phyloP scores from a whole-genome alignment of 1,140 invertebrate species.

The Ceratina japonica region DNA sequence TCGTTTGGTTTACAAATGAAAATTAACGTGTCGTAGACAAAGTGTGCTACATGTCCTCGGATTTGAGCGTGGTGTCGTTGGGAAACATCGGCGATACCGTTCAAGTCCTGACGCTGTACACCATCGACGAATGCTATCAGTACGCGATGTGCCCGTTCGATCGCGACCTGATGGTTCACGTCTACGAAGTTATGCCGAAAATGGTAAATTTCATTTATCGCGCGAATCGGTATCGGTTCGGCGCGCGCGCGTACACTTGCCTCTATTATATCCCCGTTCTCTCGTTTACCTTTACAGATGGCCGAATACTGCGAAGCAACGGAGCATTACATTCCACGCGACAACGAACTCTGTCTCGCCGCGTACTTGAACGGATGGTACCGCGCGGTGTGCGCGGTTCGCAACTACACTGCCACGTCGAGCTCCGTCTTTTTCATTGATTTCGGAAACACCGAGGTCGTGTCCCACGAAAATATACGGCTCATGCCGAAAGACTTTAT shows the following conservation, averaged over 20 bases:
- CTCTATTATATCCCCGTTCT: too few species aligned
- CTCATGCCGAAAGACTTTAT: constrained; percentile 71
- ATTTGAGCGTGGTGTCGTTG: constrained; percentile 59
- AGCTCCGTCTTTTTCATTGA: constrained; percentile 69
- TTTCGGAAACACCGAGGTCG: constrained; percentile 67
- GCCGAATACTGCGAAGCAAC: constrained; percentile 58
- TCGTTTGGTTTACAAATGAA: too few species aligned
- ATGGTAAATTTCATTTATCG: constrained; percentile 49
- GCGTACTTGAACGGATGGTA: constrained; percentile 65
- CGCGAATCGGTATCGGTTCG: background rate
- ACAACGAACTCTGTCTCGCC: constrained; percentile 72
- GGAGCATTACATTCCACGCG: constrained; percentile 71
- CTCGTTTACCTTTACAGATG: constrained; percentile 63
- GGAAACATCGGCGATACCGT: constrained; percentile 66
- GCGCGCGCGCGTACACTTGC: background rate
- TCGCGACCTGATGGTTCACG: constrained; percentile 57
- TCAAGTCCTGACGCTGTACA: constrained; percentile 40
- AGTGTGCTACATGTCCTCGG: constrained; percentile 48
- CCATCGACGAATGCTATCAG: background rate
- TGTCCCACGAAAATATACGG: constrained; percentile 70
- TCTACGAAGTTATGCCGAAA: constrained; percentile 58
- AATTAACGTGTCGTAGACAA: constrained; percentile 51
- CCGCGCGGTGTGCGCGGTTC: constrained; percentile 64
- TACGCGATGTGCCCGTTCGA: constrained; percentile 56
- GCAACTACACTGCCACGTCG: constrained; percentile 31